A percentile compares a stretch with the other conserved stretches of the same genome.
These are phyloP conservation scores for Laothoe populi DNA, from an alignment of 2,888 invertebrate species.

Conservation along the genomic window DNA sequence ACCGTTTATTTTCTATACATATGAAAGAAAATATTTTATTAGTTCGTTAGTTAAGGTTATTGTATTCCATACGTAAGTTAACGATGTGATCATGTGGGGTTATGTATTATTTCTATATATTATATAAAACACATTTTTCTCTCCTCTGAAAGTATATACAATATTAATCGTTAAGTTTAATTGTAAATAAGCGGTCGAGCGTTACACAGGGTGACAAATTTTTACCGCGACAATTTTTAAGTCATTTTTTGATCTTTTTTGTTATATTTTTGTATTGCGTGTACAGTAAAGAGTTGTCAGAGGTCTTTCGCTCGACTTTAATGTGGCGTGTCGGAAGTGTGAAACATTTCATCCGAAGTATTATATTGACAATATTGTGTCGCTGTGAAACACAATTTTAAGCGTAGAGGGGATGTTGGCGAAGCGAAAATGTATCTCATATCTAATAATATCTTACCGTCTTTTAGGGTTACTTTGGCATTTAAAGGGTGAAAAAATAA, in stretches of 20 bases:
- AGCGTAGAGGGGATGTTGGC: constrained; percentile 19
- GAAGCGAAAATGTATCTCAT: constrained; percentile 10
- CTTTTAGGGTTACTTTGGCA: neutral
- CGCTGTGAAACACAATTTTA: neutral
- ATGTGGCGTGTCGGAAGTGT: constrained; percentile 21
- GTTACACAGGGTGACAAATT: constrained; percentile 26
- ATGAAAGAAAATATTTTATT: constrained; percentile 40
- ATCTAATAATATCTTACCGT: constrained; percentile 12
- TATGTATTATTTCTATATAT: constrained; percentile 35
- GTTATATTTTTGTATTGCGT: constrained; percentile 6
- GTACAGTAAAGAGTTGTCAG: neutral
- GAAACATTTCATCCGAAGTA: constrained; percentile 18
- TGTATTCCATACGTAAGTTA: constrained; percentile 47
- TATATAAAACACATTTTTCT: constrained; percentile 28
- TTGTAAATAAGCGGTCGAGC: constrained; percentile 6
- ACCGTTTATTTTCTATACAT: constrained; percentile 47
- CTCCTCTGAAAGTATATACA: neutral
- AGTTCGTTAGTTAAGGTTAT: constrained; percentile 43
- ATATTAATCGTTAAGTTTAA: neutral
- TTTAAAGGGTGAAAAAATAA: no score
- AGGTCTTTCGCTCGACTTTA: neutral
- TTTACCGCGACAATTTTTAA: constrained; percentile 36
- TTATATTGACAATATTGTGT: constrained; percentile 22
- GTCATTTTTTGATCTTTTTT: constrained; percentile 20
- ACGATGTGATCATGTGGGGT: constrained; percentile 41